Conservation (phyloP, 2,888 invertebrate genomes). For the Acronicta aceris region DNA sequence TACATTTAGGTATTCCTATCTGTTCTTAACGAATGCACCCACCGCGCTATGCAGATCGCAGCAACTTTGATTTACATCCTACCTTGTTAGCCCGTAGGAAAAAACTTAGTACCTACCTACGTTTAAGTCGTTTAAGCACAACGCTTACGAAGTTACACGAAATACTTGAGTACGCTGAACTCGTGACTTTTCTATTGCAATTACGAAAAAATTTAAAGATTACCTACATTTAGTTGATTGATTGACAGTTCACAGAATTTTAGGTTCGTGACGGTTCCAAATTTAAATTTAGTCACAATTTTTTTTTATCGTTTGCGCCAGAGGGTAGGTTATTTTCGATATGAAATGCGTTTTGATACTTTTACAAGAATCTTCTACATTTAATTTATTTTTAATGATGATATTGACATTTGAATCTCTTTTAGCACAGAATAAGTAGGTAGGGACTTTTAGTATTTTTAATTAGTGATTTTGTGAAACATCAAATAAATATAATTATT, state of each 20-base stretch:
- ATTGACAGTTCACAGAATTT: constrained; percentile 38
- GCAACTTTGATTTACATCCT: constrained; percentile 79
- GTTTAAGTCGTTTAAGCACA: constrained; percentile 39
- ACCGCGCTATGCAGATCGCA: constrained; percentile 75
- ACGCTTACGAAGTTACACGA: constrained; percentile 31
- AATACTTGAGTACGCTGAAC: constrained; percentile 1
- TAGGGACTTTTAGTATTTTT: too few species aligned
- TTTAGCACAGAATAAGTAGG: too few species aligned
- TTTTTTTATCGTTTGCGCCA: too few species aligned
- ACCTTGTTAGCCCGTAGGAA: constrained; percentile 67
- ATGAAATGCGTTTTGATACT: too few species aligned
- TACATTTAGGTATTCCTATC: constrained; percentile 58
- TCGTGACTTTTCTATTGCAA: constrained; percentile 43
- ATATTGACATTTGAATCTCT: too few species aligned
- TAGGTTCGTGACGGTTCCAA: constrained; percentile 30
- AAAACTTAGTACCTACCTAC: constrained; percentile 50
- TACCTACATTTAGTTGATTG: constrained; percentile 22
- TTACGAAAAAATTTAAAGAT: too few species aligned
- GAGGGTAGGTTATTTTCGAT: too few species aligned
- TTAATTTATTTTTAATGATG: too few species aligned
- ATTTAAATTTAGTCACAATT: constrained; percentile 9
- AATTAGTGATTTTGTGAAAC: too few species aligned
- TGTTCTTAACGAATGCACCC: constrained; percentile 65
- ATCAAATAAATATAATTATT: too few species aligned
- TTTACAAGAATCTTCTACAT: too few species aligned